phyloP scores from a whole-genome alignment of 2,113 vertebrate genomes.

The Fregata magnificens region DNA sequence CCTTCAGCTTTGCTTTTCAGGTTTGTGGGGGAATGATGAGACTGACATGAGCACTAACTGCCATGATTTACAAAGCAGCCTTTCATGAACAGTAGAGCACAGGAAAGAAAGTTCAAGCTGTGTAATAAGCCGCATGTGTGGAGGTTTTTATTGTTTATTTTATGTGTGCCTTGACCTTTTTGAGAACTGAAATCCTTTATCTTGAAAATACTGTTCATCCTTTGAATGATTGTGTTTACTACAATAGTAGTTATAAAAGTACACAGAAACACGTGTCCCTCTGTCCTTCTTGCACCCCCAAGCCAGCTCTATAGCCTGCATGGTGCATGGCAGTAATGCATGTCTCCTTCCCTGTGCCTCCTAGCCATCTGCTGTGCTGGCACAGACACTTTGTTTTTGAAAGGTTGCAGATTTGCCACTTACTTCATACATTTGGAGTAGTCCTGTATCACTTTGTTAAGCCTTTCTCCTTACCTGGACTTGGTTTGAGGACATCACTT shows the following conservation, averaged over 20 bases:
- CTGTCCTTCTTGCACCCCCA: neutral
- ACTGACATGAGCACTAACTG: neutral
- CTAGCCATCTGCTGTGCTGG: constrained; percentile 19
- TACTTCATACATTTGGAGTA: neutral
- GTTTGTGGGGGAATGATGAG: neutral
- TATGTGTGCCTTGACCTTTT: neutral
- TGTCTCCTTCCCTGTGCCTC: neutral
- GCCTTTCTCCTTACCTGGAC: neutral
- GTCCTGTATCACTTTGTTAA: neutral
- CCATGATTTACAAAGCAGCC: neutral
- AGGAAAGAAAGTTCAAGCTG: neutral
- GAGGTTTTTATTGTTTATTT: neutral
- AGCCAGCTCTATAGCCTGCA: neutral
- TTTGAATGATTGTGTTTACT: neutral
- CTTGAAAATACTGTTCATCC: neutral
- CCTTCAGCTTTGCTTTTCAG: neutral
- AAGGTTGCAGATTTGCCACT: neutral
- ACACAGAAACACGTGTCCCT: neutral
- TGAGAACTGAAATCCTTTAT: neutral
- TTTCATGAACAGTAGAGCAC: neutral
- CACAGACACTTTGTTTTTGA: neutral
- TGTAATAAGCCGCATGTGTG: neutral
- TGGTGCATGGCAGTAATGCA: neutral
- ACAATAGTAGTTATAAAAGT: neutral
- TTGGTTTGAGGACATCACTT: neutral